Evolutionary conservation across 1,140 invertebrate species (phyloP), one percentile per base, ranked within the genome.

Genomic region (Tetragonula clypearis): DNA sequence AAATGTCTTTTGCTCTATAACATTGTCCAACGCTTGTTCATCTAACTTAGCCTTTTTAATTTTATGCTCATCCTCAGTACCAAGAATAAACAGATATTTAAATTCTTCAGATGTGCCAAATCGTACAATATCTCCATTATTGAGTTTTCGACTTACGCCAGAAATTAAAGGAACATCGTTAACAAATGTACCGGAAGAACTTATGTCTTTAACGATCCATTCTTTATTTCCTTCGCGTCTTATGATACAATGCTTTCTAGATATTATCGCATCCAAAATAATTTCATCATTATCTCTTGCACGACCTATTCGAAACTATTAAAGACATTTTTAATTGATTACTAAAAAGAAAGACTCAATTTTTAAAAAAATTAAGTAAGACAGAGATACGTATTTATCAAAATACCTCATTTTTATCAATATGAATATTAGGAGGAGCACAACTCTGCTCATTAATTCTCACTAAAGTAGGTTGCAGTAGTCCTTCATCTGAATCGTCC

Each of bases 251-350:
- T 96, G 96, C 62, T 92, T 94, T 87, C 96, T 91, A 17, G 96
- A 96, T 90, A 96, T 95, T 0, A 91, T 86, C n/a, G 95, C 41
- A 86, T 92, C 94, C 26, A 95, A 90, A 86, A 96, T 95, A 55
- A 95, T 91, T 69, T 93, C 90, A 72, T 94, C 94, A 81, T 95
- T 95, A 12, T 93, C 91, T 26, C 92, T 88, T 23, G 90, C 93
- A 82, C 96, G 92, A 12, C 96, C 96, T 74, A 96, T 93, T 74
- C 91, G 94, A 84, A 96, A 95, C 96, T 96, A 86, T 82, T 93
- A 91, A 81, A 72, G 79, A 71, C 80, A 2, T 84, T 60, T 5
- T 53, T 74, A 75, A 58, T 55, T 73, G 23, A 56, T 56, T 55
- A 75, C 74, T 66, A 68, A 23, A 23, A 56, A 82, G 72, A 23